These are phyloP conservation scores for Agrotis segetum DNA, from an alignment of 2,888 invertebrate genomes.

Conservation along the genomic window DNA sequence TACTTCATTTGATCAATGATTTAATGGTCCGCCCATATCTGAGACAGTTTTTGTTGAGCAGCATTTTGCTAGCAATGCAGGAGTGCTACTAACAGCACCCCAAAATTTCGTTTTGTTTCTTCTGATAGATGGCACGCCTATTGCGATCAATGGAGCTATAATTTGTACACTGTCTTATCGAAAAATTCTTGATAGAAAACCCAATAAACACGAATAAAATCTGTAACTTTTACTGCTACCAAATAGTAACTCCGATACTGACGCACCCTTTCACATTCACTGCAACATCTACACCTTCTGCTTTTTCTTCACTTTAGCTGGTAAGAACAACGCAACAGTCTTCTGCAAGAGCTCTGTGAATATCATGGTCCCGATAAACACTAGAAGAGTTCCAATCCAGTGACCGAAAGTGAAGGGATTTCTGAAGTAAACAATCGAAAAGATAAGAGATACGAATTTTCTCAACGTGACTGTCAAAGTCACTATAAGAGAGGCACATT, in stretches of 20 bases:
- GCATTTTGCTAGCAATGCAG: neutral
- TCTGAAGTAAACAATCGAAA: slow-evolving; percentile 98
- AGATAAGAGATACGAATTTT: slow-evolving; percentile 98
- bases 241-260: neutral
- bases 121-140: no score
- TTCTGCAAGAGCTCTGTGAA: slow-evolving; percentile 95
- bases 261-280: neutral
- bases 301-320: slow-evolving; percentile 75
- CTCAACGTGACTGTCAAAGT: slow-evolving; percentile 98
- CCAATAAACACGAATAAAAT: no score
- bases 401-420: slow-evolving; percentile 98
- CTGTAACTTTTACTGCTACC: neutral
- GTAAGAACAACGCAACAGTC: slow-evolving; percentile 79
- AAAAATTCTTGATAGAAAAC: no score
- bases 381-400: slow-evolving; percentile 97
- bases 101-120: no score
- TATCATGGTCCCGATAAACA: slow-evolving; percentile 98
- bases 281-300: slow-evolving; percentile 78
- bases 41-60: neutral
- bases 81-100: no score
- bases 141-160: no score
- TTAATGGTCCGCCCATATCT: neutral
- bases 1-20: slow-evolving; percentile 13
- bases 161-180: no score
- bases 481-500: slow-evolving; percentile 98